phyloP scores from a whole-genome alignment of 1,140 invertebrate species.

The Oryctes rhinoceros region DNA sequence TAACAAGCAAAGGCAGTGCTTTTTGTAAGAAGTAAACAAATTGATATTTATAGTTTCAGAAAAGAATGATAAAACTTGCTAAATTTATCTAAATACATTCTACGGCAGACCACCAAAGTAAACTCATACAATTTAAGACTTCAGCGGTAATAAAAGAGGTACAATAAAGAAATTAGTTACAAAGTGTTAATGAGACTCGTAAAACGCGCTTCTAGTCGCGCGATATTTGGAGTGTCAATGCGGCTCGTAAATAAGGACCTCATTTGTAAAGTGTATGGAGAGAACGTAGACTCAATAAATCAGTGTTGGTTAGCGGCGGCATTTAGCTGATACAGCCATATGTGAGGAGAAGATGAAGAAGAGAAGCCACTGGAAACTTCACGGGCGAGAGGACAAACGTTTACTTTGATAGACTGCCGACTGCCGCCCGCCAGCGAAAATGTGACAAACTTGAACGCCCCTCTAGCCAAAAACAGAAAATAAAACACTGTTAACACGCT shows the following conservation, averaged over 20 bases:
- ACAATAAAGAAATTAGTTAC: slow-evolving; percentile 34
- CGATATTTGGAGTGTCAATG: neutral
- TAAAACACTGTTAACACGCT: slow-evolving; percentile 13
- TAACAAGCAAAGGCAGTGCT: too few species aligned
- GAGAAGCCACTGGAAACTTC: slow-evolving; percentile 23
- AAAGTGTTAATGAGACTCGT: slow-evolving; percentile 33
- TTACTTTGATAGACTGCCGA: slow-evolving; percentile 34
- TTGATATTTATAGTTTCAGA: too few species aligned
- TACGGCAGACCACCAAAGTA: neutral
- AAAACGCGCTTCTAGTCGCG: slow-evolving; percentile 1
- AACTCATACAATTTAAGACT: neutral
- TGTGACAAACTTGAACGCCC: slow-evolving; percentile 26
- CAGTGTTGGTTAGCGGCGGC: slow-evolving; percentile 27
- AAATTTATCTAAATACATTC: neutral
- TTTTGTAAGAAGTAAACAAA: too few species aligned
- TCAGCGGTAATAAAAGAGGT: neutral
- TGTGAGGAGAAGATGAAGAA: slow-evolving; percentile 25
- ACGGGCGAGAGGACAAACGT: slow-evolving; percentile 31
- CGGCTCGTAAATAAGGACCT: slow-evolving; percentile 29
- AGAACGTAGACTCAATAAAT: slow-evolving; percentile 32
- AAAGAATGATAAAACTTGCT: too few species aligned
- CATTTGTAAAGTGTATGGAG: slow-evolving; percentile 25
- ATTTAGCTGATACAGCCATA: slow-evolving; percentile 26
- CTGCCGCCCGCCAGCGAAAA: slow-evolving; percentile 27
- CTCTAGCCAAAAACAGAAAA: slow-evolving; percentile 15